Evolutionary conservation across 2,888 invertebrate species (phyloP), one percentile per base, ranked within the genome.

Genomic region (Epinotia brunnichana): DNA sequence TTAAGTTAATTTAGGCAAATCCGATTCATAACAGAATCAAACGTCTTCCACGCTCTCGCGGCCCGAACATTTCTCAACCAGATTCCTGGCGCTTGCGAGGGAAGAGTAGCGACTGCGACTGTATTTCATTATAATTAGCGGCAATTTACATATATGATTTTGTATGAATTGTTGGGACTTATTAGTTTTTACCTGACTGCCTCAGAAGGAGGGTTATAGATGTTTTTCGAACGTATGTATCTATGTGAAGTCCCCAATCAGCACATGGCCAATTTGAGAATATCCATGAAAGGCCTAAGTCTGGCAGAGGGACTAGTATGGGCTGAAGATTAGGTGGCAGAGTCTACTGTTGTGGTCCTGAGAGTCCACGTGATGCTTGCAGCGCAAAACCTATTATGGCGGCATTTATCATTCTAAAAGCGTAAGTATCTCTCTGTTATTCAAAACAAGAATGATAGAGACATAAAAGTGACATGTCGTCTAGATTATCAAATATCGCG

Each of bases 1-100:
- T 61, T 53, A 41, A 66, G 44, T 71, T 61, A 66, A 67, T 73
- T 73, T 73, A 53, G 61, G 71, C 66, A 74, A 72, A 77, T 75
- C 69, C 70, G 75, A 76, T 77, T 64, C 57, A 62, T 85, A 83
- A 87, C 83, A 83, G 82, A 79, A 84, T 83, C 80, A 85, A 83
- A 81, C 81, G 80, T 84, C 86, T 82, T 82, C 83, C 78, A 79
- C 81, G 76, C 74, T 79, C 78, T 76, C 78, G 74, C 64, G 77
- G 77, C 78, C 75, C 78, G 78, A 81, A 80, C 82, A 78, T 80
- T 82, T 74, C 76, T 74, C 78, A 76, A 75, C 79, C 75, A 74
- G 79, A 76, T 79, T 78, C 82, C 76, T 80, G 71, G 57, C 76
- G 79, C 75, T 9, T 54, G 60, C 29, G 41, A 67, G 21, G 53